Base-by-base conservation (phyloP, 1,140 invertebrate species). In the Brachionus calyciflorus region DNA sequence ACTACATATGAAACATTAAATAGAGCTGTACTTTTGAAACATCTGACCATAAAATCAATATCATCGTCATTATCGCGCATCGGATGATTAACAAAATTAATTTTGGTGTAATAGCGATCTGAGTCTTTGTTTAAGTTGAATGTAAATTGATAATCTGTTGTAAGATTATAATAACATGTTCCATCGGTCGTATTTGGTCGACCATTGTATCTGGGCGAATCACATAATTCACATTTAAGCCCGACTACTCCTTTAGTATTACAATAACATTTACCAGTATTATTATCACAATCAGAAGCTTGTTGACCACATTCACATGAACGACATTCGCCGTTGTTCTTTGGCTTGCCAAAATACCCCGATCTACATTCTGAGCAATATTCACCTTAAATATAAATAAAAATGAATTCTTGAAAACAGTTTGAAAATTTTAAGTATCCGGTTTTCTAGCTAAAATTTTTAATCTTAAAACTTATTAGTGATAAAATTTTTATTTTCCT, bases 31-130 rank as follows among this genome's bases (percentile, higher is more conserved):
- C 21, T 37, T 51, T 33, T 40, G 51, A 51, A 73, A 24, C 69
- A 73, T 73, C 69, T 21, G 24, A 73, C 37, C 69, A 73, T 73
- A 73, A 73, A 73, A 33, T 73, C 69, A 55, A 73, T 73, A 37
- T 73, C 69, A 26, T 73, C 69, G 26, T 73, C 69, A 19, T 6
- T 55, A 21, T 28, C 51, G 2, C 46, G 51, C 9, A 21, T 40
- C 7, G 51, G 46, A 55, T 73, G 69, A 28, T 73, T 73, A 1
- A 73, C 69, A 73, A 73, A 73, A 33, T 73, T 73, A n/a, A 73
- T 73, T 51, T 41, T 49, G 5, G 28, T 51, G 7, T 37, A 73
- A 26, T 73, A 40, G 26, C 48, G 10, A 30, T 73, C 69, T 3
- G 51, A 49, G 19, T 55, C 69, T 73, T 73, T 73, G 46, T 73